Percentiles rank a stretch among this genome's conserved stretches.
These are phyloP conservation scores for Xestia sexstrigata DNA, from an alignment of 2,888 invertebrate species.

Conservation along the genomic window DNA sequence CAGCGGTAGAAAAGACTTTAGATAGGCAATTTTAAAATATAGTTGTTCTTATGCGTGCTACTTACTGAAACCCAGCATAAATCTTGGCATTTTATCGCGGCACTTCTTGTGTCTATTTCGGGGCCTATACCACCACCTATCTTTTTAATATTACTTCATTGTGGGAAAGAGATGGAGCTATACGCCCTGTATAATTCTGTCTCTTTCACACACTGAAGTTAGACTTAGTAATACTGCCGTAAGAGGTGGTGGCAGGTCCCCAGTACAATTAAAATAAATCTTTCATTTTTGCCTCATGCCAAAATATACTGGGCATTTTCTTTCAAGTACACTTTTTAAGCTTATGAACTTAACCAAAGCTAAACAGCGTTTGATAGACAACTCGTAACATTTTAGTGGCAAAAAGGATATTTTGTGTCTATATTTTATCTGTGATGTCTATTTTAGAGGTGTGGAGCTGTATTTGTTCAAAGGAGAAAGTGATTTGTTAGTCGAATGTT, in stretches of 20 bases:
- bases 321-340: conserved; percentile 12
- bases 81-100: not conserved
- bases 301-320: conserved; percentile 13
- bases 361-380: conserved; percentile 70
- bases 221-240: not conserved
- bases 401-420: conserved; percentile 84
- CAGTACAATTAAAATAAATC: not conserved
- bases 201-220: not conserved
- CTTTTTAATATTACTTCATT: not conserved
- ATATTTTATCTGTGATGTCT: conserved; percentile 90
- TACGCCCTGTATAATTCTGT: not conserved
- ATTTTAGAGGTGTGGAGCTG: conserved; percentile 82
- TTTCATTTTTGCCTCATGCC: conserved; percentile 2
- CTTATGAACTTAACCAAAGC: conserved; percentile 35
- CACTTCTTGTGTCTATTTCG: not conserved
- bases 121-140: not conserved
- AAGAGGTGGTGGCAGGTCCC: conserved; percentile 1
- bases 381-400: conserved; percentile 75
- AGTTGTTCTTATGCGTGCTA: conserved; percentile 17
- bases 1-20: conserved; percentile 56
- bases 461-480: conserved; percentile 78
- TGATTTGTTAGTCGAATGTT: conserved; percentile 82
- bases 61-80: not conserved
- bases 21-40: conserved; percentile 64
- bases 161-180: not conserved